phyloP scores from a whole-genome alignment of 2,888 invertebrate species.

The Frankliniella intonsa region DNA sequence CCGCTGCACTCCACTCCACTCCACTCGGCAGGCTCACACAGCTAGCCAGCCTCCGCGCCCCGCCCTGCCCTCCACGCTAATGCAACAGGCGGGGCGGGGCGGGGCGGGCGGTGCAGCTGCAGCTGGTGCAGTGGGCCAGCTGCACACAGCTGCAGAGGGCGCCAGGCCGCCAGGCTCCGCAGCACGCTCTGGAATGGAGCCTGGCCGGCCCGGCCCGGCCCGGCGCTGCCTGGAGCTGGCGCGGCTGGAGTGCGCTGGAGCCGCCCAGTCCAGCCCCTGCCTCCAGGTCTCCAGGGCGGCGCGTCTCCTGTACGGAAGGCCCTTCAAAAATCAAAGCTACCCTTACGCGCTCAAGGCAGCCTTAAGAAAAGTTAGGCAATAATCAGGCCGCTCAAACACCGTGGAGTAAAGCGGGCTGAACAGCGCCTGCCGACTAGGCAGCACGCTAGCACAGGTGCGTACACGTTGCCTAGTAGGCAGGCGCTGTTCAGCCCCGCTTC shows the following conservation, averaged over 20 bases:
- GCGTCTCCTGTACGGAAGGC: too few relatives aligned
- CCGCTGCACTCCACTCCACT: background rate
- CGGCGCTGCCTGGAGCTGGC: background rate
- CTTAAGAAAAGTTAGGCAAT: too few relatives aligned
- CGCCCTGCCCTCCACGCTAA: background rate
- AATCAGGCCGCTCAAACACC: too few relatives aligned
- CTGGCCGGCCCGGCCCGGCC: background rate
- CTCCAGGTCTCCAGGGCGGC: too few relatives aligned
- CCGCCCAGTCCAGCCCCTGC: background rate
- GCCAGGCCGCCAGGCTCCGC: background rate
- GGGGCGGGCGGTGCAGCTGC: background rate
- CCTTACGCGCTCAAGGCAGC: too few relatives aligned
- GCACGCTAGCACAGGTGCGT: too few relatives aligned
- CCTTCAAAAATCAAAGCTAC: too few relatives aligned
- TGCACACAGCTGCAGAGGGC: background rate
- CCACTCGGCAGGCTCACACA: background rate
- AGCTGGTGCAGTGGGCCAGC: background rate
- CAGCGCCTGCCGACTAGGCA: too few relatives aligned
- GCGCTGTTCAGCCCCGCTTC: too few relatives aligned
- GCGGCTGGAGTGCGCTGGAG: background rate
- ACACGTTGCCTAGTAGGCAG: too few relatives aligned
- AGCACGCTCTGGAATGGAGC: slow-evolving; percentile 10
- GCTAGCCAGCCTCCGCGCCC: background rate
- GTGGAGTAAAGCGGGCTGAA: too few relatives aligned
- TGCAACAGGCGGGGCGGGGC: background rate